These are phyloP conservation scores for Panthera leo DNA, from an alignment of 2,113 vertebrate species.

Conservation along the genomic window DNA sequence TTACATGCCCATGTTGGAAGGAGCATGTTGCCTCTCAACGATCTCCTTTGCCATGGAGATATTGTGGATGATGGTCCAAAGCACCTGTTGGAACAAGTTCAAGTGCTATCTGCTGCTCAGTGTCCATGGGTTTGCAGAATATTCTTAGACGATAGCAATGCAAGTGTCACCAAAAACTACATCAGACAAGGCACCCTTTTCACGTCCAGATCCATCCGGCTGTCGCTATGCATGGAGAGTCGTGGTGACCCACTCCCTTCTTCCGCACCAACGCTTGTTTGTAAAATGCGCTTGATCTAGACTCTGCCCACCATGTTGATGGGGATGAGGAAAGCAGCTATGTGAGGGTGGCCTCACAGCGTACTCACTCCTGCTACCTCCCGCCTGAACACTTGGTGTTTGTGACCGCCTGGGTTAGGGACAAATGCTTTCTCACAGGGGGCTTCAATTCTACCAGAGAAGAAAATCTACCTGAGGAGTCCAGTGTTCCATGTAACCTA, in stretches of 20 bases:
- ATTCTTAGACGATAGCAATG: background rate
- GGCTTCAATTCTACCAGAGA: background rate
- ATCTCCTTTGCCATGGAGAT: background rate
- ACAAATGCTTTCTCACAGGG: background rate
- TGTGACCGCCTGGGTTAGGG: fast-evolving
- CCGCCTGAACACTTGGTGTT: too few relatives aligned
- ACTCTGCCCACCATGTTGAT: fast-evolving
- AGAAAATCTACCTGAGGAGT: fast-evolving
- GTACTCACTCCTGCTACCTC: background rate
- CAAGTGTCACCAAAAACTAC: background rate
- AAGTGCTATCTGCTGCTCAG: fast-evolving
- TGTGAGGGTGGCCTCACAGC: fast-evolving
- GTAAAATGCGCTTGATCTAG: background rate
- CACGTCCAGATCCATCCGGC: fast-evolving
- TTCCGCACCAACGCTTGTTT: fast-evolving
- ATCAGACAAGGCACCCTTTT: background rate
- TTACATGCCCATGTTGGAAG: background rate
- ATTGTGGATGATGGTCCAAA: too few relatives aligned
- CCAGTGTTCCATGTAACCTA: background rate
- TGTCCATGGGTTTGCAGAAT: fast-evolving
- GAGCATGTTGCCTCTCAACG: fast-evolving
- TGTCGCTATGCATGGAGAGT: fast-evolving
- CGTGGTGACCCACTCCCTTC: fast-evolving
- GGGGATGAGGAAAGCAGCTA: fast-evolving
- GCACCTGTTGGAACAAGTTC: fast-evolving